Evolutionary conservation across 2,888 invertebrate species (phyloP), one percentile per base, ranked within the genome.

Genomic region (Ceratothoa steindachneri): DNA sequence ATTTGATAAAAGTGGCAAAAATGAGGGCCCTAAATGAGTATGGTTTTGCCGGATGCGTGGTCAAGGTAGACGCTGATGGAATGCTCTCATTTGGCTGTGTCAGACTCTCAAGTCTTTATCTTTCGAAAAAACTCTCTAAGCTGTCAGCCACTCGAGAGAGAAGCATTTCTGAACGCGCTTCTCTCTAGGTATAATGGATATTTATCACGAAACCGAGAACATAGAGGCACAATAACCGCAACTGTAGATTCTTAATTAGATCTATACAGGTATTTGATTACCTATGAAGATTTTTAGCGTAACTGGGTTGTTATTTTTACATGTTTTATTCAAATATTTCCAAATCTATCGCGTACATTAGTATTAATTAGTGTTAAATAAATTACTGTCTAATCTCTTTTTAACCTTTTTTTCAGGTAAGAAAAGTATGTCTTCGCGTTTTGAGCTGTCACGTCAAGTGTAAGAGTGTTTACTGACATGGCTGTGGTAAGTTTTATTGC

Each of bases 41-140:
- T 41, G 41, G 5, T 41, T 41, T 15, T 41, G n/a, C n/a, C n/a
- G 52, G 52, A 51, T n/a, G 60, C 60, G 60, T 60, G 60, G 60
- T 24, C 60, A 9, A 60, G 3, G 24, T n/a, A n/a, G 60, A 60
- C 55, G 15, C 19, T 55, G 22, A 60, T 4, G 22, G 27, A 60
- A 60, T 4, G 22, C 27, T 24, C 60, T 60, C 60, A 60, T 60
- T 60, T 60, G n/a, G 22, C 60, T 1, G 12, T 60, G 60, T 60
- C 60, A 60, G 55, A 12, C 55, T 55, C 55, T 19, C 7, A 55
- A 19, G 55, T 55, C 55, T 55, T 55, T 55, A 55, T 55, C 55
- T 55, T 55, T 5, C 24, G 24, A 5, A 19, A 55, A 55, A 55
- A 5, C 55, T 19, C 19, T 55, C 55, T 5, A 7, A 22, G 55